These are phyloP conservation scores for Crotalus horridus DNA, from an alignment of 2,113 vertebrate species.

Conservation along the genomic window DNA sequence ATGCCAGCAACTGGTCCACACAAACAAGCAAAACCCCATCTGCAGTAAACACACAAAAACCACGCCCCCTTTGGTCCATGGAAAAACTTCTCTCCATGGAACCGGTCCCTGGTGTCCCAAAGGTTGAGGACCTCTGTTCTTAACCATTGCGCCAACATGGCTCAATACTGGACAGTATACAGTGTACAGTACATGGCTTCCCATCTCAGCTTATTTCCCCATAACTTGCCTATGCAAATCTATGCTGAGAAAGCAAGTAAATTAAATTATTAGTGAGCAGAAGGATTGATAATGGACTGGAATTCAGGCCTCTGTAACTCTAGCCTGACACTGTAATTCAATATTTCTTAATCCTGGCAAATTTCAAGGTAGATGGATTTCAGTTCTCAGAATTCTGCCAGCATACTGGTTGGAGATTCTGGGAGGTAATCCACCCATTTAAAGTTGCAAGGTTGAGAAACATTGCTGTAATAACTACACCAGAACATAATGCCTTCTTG, in stretches of 20 bases:
- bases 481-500: not conserved
- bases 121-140: not conserved
- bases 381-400: not conserved
- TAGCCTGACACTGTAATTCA: not conserved
- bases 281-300: not conserved
- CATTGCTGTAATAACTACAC: not conserved
- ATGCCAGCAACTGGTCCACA: too few relatives aligned
- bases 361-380: not conserved
- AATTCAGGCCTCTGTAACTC: not conserved
- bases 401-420: not conserved
- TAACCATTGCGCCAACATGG: not conserved
- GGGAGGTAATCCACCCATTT: not conserved
- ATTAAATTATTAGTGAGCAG: not conserved
- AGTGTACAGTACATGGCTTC: not conserved
- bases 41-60: too few relatives aligned
- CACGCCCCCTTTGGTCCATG: too few relatives aligned
- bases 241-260: not conserved
- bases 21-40: too few relatives aligned
- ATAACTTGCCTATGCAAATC: not conserved
- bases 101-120: too few relatives aligned
- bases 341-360: not conserved
- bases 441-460: not conserved
- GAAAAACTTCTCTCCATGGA: too few relatives aligned
- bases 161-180: not conserved
- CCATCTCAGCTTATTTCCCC: not conserved